A percentile compares a stretch with the other conserved stretches of the same genome.
These are phyloP conservation scores for Drosophila pseudoananassae DNA, from an alignment of 1,140 invertebrate genomes.

Conservation along the genomic window DNA sequence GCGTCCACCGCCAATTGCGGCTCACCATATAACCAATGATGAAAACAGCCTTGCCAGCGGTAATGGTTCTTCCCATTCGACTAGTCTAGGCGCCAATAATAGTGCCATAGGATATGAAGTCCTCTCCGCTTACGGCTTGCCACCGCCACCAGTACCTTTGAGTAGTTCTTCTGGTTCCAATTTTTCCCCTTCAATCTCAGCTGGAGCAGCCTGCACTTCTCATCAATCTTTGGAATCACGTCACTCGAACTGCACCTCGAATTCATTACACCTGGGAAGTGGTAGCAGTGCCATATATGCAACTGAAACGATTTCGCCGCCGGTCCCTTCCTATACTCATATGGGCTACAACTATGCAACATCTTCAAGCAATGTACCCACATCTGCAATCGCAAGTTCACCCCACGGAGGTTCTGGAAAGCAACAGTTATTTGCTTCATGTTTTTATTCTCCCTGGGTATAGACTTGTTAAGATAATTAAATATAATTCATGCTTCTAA, in stretches of 20 bases:
- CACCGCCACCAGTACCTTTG: conserved; percentile 42
- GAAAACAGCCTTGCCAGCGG: conserved; percentile 8
- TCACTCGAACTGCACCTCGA: conserved; percentile 39
- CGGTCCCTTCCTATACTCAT: conserved; percentile 61
- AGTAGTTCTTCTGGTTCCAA: conserved; percentile 9
- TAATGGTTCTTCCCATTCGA: conserved; percentile 13
- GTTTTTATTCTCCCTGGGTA: conserved; percentile 82
- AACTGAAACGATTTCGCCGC: conserved; percentile 38
- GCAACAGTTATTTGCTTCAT: conserved; percentile 80
- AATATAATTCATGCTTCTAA: conserved; percentile 6
- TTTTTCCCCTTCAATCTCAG: conserved; percentile 20
- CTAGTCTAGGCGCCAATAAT: conserved; percentile 21
- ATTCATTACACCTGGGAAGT: conserved; percentile 44
- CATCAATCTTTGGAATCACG: conserved; percentile 49
- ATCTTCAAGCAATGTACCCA: conserved; percentile 37
- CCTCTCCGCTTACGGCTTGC: conserved; percentile 55
- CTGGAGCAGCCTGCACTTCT: conserved; percentile 5
- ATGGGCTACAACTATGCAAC: conserved; percentile 74
- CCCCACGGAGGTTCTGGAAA: conserved; percentile 61
- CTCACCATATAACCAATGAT: conserved; percentile 26
- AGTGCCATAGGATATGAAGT: conserved; percentile 56
- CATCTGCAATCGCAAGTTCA: conserved; percentile 17
- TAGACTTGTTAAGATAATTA: conserved; percentile 17
- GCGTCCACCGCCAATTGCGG: conserved; percentile 49
- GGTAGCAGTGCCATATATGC: conserved; percentile 37